These are phyloP conservation scores for Lycia hirtaria DNA, from an alignment of 2,888 invertebrate genomes.

Conservation along the genomic window DNA sequence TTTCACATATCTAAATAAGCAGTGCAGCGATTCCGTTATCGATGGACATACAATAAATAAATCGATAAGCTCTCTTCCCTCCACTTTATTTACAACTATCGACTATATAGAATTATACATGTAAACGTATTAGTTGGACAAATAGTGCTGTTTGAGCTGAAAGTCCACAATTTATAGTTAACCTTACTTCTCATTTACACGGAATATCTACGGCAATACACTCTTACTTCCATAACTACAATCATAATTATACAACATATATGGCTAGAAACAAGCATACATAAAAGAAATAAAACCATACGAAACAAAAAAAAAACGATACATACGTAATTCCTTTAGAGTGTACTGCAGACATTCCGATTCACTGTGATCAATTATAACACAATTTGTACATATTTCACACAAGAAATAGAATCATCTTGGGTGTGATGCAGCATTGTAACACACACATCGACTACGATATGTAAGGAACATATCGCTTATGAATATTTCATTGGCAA, in stretches of 20 bases:
- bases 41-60: constrained; percentile 36
- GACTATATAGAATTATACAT: constrained; percentile 40
- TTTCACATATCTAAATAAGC: constrained; percentile 31
- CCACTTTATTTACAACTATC: constrained; percentile 55
- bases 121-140: constrained; percentile 33
- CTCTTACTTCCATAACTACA: background rate
- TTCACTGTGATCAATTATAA: background rate
- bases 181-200: constrained; percentile 13
- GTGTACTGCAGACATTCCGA: background rate
- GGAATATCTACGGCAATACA: constrained; percentile 6
- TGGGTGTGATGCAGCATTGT: too few relatives aligned
- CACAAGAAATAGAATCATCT: too few relatives aligned
- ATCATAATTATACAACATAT: background rate
- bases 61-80: constrained; percentile 34
- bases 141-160: constrained; percentile 23
- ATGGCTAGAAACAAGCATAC: background rate
- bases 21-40: constrained; percentile 28
- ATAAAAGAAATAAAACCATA: background rate
- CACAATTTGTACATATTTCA: background rate
- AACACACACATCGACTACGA: too few relatives aligned
- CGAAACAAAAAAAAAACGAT: background rate
- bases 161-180: constrained; percentile 19
- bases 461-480: too few relatives aligned
- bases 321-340: background rate
- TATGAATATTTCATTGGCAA: too few relatives aligned